Evolutionary conservation across 2,888 invertebrate species (phyloP), one percentile per base, ranked within the genome.

Genomic region (Thalpophila matura): DNA sequence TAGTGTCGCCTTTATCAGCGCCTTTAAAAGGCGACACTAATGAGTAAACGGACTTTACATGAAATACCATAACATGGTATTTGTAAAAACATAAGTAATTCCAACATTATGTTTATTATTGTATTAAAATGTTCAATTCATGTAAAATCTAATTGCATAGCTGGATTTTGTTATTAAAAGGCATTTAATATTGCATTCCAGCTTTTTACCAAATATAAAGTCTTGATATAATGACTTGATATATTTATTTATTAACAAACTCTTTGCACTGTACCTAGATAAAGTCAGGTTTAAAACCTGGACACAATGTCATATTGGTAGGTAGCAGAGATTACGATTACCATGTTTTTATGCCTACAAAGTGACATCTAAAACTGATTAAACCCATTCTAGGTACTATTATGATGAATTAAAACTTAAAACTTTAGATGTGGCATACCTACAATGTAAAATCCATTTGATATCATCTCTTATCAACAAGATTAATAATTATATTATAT

Each of bases 171-270:
- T 83, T 83, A 70, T 70, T 61, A 79, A 74, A 80, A 84, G 83
- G 93, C 93, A 94, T 94, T 93, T 94, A 91, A 87, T 84, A 83
- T 89, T 90, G 91, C 94, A 94, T 94, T 94, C 94, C 94, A 93
- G 92, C 93, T 82, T 89, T 89, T 89, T 89, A 91, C 89, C 88
- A 89, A 91, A 91, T 90, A 93, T 88, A 90, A 83, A 86, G 78
- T 86, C 83, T 84, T 81, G 71, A 78, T 79, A 85, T 83, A 82
- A 82, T 46, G 64, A n/a, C 58, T 58, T 33, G 53, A 74, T 61
- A 80, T 79, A 76, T 75, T 79, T 71, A 77, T 71, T 54, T 54
- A 46, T 37, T n/a, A 16, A 4, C 12, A 16, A 40, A 42, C 31
- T 42, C 24, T 10, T 0, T n/a, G 4, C 6, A 7, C n/a, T n/a